Evolutionary conservation across 2,797 vertebrate species (phyloP).

Genomic region (Molossus molossus): DNA sequence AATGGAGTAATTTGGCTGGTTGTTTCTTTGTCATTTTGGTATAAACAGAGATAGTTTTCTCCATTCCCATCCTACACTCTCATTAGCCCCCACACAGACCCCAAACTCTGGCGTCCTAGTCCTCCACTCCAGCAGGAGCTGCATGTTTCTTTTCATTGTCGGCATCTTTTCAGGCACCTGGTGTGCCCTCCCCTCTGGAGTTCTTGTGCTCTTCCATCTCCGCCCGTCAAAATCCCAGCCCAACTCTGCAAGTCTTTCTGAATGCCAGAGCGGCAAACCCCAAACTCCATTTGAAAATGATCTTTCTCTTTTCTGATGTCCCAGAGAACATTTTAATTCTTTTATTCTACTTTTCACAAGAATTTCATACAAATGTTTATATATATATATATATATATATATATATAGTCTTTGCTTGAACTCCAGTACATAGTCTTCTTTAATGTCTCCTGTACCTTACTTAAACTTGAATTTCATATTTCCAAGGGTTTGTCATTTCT

Average conservation of each 20-base stretch:
- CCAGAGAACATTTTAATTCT: background rate
- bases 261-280: background rate
- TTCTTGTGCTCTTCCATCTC: background rate
- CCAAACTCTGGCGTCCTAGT: accelerated
- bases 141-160: background rate
- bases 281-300: background rate
- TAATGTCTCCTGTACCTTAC: background rate
- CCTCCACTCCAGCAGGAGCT: background rate
- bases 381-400: too few species aligned
- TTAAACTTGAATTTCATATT: background rate
- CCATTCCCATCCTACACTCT: background rate
- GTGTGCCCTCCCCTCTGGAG: background rate
- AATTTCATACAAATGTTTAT: background rate
- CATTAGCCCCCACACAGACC: background rate
- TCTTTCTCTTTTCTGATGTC: background rate
- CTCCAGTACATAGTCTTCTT: background rate
- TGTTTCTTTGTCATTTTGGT: background rate
- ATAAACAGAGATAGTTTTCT: background rate
- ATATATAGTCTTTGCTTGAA: background rate
- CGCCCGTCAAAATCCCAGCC: background rate
- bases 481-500: background rate
- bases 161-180: background rate
- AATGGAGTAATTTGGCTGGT: background rate
- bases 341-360: background rate
- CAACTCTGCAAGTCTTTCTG: background rate